Base-by-base conservation (phyloP, 2,888 invertebrate species). In the Hybos culiciformis region DNA sequence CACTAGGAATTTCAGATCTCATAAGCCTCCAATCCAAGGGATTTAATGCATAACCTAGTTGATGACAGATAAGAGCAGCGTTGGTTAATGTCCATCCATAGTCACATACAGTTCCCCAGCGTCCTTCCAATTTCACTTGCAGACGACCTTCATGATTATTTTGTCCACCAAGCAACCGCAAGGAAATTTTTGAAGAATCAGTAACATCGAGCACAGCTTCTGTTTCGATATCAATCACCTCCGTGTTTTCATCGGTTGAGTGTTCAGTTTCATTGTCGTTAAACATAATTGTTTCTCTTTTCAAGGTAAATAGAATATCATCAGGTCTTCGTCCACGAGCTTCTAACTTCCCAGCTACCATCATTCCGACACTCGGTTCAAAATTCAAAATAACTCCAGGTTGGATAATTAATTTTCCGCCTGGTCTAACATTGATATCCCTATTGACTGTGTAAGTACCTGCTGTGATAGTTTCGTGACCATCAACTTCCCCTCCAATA, bases 61-160 rank as follows among this genome's bases (percentile, higher is more conserved):
- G 96, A 63, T 94, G 86, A 57, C 98, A 98, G 2, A 88, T 92
- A 38, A 97, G 67, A 0, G 93, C 88, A 1, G 98, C 93, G 58
- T 91, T 84, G 34, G 79, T 72, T 17, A 88, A 80, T 36, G 83
- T 92, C 94, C 97, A 98, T 37, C 85, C 87, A 60, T 97, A 90
- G 66, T 88, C 88, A 61, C 98, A 98, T 1, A 98, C 88, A 0
- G 96, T 96, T 26, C 97, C 97, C 97, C 97, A 97, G 60, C 80
- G 78, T 1, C 82, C 83, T 46, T 84, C 78, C 8, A 94, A 70
- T 55, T 80, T 76, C 0, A 96, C 77, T 70, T 90, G 87, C 29
- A 91, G 62, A 51, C 94, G 73, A 1, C 98, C 98, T 69, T 94
- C 92, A 31, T 78, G 75, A 41, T 76, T 76, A 3, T 81, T 80